Conservation (phyloP, 2,113 vertebrate genomes). For the Bambusicola thoracicus region DNA sequence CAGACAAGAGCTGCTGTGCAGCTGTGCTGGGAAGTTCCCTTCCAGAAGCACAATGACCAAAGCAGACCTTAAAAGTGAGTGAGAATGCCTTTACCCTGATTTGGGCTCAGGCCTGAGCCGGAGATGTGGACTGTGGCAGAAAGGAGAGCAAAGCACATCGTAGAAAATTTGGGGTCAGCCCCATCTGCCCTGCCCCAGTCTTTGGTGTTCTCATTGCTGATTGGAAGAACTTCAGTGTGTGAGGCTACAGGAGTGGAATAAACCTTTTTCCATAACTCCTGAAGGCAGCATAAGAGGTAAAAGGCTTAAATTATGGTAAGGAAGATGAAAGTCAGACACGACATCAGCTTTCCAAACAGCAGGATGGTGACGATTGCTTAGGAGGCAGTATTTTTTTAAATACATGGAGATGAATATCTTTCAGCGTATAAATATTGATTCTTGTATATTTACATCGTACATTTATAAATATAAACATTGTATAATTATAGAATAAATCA, state of each 20-base stretch:
- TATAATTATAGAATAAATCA: background rate
- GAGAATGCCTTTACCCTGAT: background rate
- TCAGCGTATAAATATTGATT: background rate
- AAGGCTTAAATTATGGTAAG: background rate
- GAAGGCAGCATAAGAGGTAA: background rate
- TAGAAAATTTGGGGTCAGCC: background rate
- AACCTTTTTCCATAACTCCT: background rate
- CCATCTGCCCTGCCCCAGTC: too few species aligned
- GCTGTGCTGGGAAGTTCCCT: background rate
- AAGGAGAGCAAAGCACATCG: background rate
- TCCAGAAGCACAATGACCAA: background rate
- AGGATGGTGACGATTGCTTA: background rate
- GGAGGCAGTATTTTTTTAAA: background rate
- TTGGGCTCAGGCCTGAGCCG: background rate
- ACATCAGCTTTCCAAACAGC: background rate
- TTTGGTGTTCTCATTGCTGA: background rate
- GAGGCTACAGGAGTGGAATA: background rate
- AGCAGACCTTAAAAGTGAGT: background rate
- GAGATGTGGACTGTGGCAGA: background rate
- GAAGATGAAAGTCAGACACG: background rate
- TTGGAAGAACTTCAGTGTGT: background rate
- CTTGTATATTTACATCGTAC: background rate
- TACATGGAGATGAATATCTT: background rate
- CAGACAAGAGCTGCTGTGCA: accelerated
- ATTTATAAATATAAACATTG: background rate